Evolutionary conservation across 2,888 invertebrate genomes (phyloP).

Genomic region (Anthophora plumipes): DNA sequence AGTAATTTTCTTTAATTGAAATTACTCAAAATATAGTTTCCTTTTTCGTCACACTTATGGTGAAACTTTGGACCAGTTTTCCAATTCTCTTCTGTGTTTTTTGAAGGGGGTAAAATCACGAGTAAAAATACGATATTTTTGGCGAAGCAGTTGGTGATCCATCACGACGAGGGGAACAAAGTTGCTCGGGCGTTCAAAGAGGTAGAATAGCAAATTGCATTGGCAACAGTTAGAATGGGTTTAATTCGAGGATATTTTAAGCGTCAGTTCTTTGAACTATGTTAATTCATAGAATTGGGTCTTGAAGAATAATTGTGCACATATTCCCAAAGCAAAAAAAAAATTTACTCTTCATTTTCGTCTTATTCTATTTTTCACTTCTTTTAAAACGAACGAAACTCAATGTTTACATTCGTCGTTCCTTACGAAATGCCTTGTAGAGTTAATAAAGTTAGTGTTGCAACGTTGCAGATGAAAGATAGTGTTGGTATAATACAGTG

Average conservation of each 20-base stretch:
- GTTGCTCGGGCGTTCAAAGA: background rate
- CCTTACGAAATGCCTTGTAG: background rate
- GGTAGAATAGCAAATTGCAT: constrained; percentile 1
- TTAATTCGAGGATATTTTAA: constrained; percentile 9
- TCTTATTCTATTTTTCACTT: background rate
- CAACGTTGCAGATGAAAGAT: background rate
- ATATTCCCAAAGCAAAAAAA: too few relatives aligned
- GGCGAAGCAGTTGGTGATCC: background rate
- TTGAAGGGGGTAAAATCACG: background rate
- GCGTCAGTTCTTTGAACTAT: background rate
- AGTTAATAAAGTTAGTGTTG: constrained; percentile 5
- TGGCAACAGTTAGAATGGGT: constrained; percentile 16
- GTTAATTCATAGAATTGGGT: background rate
- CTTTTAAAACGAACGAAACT: background rate
- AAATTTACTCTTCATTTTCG: background rate
- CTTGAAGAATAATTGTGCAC: background rate
- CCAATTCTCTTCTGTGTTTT: background rate
- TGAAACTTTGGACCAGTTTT: too few relatives aligned
- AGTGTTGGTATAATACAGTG: background rate
- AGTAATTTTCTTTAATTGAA: too few relatives aligned
- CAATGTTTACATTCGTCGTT: background rate
- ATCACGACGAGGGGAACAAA: background rate
- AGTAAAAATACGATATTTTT: background rate
- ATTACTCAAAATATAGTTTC: too few relatives aligned
- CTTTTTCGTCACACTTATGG: too few relatives aligned